These are phyloP conservation scores for Danionella dracula DNA, from an alignment of 2,797 vertebrate species.

Conservation along the genomic window DNA sequence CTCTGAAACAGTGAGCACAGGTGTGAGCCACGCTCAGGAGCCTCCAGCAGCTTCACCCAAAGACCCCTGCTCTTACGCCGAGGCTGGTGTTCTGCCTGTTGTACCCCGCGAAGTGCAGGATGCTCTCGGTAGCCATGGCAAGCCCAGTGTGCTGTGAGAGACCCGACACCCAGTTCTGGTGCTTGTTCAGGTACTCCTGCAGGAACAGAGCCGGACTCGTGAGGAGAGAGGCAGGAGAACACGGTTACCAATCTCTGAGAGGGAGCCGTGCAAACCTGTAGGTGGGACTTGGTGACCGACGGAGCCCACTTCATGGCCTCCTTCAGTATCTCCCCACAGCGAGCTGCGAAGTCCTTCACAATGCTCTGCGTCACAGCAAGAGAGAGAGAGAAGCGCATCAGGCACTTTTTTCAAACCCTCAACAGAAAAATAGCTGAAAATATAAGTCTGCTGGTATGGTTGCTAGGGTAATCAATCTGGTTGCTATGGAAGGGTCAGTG, in stretches of 20 bases:
- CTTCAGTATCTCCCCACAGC: constrained; percentile 96
- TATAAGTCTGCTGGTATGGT: too few species aligned
- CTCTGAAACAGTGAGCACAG: too few species aligned
- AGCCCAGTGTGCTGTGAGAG: constrained; percentile 93
- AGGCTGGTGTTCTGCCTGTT: constrained; percentile 90
- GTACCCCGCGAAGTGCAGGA: constrained; percentile 90
- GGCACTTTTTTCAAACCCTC: too few species aligned
- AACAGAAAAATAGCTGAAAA: too few species aligned
- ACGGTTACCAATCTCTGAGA: too few species aligned
- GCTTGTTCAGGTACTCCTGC: constrained; percentile 93
- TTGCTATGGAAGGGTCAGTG: too few species aligned
- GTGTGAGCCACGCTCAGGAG: too few species aligned
- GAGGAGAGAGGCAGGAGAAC: too few species aligned
- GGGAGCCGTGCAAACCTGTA: too few species aligned
- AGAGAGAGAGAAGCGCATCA: neutral
- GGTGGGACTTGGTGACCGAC: constrained; percentile 94
- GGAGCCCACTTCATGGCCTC: constrained; percentile 99
- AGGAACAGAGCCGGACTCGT: neutral
- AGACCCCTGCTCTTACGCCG: constrained; percentile 81
- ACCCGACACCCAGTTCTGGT: constrained; percentile 93
- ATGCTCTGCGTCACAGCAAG: constrained; percentile 87
- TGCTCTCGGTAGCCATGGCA: constrained; percentile 94
- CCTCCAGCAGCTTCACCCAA: too few species aligned
- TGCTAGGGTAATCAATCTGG: too few species aligned
- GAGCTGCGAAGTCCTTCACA: constrained; percentile 96